Base-by-base conservation (phyloP, 37 sponge, comb jelly and placozoan genomes). In the Theonella swinhoei region DNA sequence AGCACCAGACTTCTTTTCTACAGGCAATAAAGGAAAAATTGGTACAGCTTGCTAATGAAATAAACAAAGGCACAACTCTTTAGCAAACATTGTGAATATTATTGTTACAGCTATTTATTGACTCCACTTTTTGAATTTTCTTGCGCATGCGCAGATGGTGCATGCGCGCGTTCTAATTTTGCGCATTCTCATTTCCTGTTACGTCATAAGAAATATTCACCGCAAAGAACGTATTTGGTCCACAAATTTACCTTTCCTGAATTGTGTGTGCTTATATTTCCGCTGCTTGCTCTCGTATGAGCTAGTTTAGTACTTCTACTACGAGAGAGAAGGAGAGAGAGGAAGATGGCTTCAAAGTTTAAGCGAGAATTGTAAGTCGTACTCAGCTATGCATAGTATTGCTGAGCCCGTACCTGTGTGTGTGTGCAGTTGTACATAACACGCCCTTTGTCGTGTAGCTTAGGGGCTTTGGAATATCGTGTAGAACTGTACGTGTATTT, bases 351-450 rank as follows among this genome's bases (percentile, higher is more conserved):
- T 43, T 68, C 80, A 40, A 83, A 83, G 67, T 74, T 83, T 67
- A 83, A 75, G 68, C 72, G 83, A 64, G 83, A 83, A 62, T 74
- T 83, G 83, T 83, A 66, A 83, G 83, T 83, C 31, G 68, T 66
- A 19, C 7, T 23, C 68, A 66, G 7, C 7, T 24, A 66, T 66
- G 68, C 31, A 19, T 29, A 23, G 31, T 66, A 24, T 66, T n/a
- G 31, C 61, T 59, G 20, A 20, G 61, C 20, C 61, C 14, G 61
- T 59, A 14, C 20, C 19, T 59, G 61, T 59, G 61, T 59, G 61
- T 59, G 61, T 20, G 61, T 59, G 61, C 20, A 20, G 14, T n/a
- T n/a, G n/a, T n/a, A n/a, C n/a, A n/a, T n/a, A n/a, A n/a, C n/a
- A n/a, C n/a, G n/a, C n/a, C n/a, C n/a, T n/a, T n/a, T n/a, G n/a